Evolutionary conservation across 2,797 vertebrate species (phyloP), one percentile per base, ranked within the genome.

Genomic region (Florisuga fusca): DNA sequence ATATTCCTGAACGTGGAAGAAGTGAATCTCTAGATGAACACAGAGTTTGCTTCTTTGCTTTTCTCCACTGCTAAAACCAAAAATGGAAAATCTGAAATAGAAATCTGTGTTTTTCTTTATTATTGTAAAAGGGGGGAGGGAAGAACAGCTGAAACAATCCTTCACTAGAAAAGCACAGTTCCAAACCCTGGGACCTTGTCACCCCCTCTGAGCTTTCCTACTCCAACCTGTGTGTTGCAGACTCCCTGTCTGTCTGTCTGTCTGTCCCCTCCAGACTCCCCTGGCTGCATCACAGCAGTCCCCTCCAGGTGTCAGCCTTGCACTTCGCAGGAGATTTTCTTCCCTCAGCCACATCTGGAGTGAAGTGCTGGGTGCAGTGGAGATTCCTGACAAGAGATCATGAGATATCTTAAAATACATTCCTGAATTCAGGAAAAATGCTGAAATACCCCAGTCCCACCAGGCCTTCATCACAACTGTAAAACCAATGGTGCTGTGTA

Each of bases 271-370:
- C 27, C 51, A 33, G 45, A 3, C 63, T 80, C 16, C 38, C 25
- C 26, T 8, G 5, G 25, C 45, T 88, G 80, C 87, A 75, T 54
- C 81, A 54, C 16, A 13, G 6, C 77, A 78, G 31, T 95, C 53
- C 96, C 96, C 97, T 98, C 91, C 96, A 97, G 97, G 94, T 97
- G 97, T 97, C 97, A 97, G 97, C 68, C 97, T 97, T 97, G 94
- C 91, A 87, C 95, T 96, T 96, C 10, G 25, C 27, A 58, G 67
- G 45, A 75, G 55, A 53, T 80, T n/a, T 68, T 88, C 50, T 50
- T 91, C 81, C 94, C 61, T 62, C 59, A 11, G 74, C 68, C 79
- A 23, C 64, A 33, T 36, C 57, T 38, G 77, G n/a, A 67, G 36
- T 3, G 19, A 69, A 53, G 62, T 1, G 1, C 43, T 48, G 26